phyloP scores from a whole-genome alignment of 2,797 vertebrate species.

The Champsocephalus esox region DNA sequence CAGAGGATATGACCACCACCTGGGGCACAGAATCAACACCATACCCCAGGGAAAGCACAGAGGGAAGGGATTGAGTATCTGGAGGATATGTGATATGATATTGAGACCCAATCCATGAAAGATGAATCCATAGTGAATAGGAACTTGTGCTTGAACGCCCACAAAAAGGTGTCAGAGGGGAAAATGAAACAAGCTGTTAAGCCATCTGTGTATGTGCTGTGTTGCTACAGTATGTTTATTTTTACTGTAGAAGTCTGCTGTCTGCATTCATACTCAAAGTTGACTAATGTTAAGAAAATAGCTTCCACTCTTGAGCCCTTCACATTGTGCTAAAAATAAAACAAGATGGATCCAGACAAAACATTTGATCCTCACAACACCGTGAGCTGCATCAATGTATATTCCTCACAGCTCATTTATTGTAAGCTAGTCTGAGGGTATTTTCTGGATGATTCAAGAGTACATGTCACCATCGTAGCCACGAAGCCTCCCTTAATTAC shows the following conservation, averaged over 20 bases:
- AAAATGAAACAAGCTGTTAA: slow-evolving; percentile 73
- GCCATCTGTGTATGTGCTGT: slow-evolving; percentile 68
- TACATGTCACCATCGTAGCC: slow-evolving; percentile 40
- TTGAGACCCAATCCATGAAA: slow-evolving; percentile 44
- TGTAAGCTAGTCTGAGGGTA: slow-evolving; percentile 5
- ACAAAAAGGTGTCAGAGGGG: slow-evolving; percentile 64
- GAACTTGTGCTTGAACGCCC: slow-evolving; percentile 39
- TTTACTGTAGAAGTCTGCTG: slow-evolving; percentile 29
- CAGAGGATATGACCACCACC: slow-evolving; percentile 61
- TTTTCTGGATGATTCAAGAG: slow-evolving; percentile 24
- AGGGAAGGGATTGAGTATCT: slow-evolving; percentile 37
- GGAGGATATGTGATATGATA: slow-evolving; percentile 63
- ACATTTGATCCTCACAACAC: slow-evolving; percentile 20
- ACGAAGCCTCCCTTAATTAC: slow-evolving; percentile 15
- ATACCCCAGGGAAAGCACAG: slow-evolving; percentile 25
- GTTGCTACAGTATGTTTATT: slow-evolving; percentile 14
- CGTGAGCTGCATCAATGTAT: slow-evolving; percentile 11
- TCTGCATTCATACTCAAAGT: slow-evolving; percentile 32
- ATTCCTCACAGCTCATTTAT: slow-evolving; percentile 9
- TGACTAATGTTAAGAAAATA: slow-evolving; percentile 14
- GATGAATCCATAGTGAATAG: slow-evolving; percentile 51
- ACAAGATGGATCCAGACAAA: slow-evolving; percentile 2
- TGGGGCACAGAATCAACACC: slow-evolving; percentile 59
- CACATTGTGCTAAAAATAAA: slow-evolving; percentile 19
- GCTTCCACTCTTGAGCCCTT: slow-evolving; percentile 12